Conservation (phyloP, 2,113 vertebrate species). For the Lepidothrix coronata region DNA sequence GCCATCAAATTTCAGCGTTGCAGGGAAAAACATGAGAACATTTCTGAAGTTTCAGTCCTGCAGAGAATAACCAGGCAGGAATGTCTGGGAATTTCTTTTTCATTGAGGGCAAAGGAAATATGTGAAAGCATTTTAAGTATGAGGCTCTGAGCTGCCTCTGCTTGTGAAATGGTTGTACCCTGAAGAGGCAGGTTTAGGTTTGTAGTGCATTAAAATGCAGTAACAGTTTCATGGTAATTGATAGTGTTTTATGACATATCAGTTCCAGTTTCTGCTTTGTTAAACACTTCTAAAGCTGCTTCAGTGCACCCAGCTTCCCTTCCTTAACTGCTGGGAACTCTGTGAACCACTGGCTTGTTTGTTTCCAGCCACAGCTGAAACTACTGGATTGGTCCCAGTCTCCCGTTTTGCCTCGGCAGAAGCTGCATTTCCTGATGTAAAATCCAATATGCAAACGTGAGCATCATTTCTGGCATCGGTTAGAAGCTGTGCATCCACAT, state of each 20-base stretch:
- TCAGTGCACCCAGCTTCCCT: background rate
- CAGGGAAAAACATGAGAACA: background rate
- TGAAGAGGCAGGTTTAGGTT: constrained; percentile 48
- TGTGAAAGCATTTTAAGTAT: background rate
- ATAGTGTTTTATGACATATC: constrained; percentile 58
- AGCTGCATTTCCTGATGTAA: background rate
- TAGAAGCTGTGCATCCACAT: background rate
- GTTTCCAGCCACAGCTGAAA: background rate
- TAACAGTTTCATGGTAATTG: constrained; percentile 47
- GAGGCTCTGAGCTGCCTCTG: background rate
- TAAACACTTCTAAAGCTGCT: constrained; percentile 49
- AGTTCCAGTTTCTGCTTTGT: constrained; percentile 68
- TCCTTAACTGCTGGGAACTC: background rate
- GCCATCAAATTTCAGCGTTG: background rate
- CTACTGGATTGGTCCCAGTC: background rate
- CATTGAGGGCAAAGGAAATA: background rate
- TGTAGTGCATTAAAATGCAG: constrained; percentile 42
- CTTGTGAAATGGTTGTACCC: background rate
- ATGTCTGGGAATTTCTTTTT: background rate
- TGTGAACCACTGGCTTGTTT: background rate
- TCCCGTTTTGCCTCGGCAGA: background rate
- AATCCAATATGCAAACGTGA: background rate
- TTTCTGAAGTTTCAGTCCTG: background rate
- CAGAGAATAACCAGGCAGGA: background rate
- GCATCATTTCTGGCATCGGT: background rate